A percentile compares a stretch with the other conserved stretches of the same genome.
Evolutionary conservation across 2,888 invertebrate genomes (phyloP).

Genomic region (Dolichomitus sp.): DNA sequence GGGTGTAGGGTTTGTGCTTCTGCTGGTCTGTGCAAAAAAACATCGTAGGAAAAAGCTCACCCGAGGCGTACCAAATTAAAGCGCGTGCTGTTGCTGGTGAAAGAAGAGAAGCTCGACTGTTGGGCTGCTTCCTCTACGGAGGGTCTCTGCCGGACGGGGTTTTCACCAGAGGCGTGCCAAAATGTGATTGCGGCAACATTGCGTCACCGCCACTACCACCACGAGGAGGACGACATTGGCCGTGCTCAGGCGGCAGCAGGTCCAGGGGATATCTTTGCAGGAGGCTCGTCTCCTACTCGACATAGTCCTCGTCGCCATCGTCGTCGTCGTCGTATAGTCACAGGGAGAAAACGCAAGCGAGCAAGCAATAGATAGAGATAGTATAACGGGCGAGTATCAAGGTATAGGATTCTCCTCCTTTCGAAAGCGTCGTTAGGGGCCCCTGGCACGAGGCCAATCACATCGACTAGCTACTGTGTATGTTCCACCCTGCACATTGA

Average conservation of each 20-base stretch:
- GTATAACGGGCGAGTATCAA: conserved; percentile 72
- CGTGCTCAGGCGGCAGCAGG: conserved; percentile 66
- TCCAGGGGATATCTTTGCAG: conserved; percentile 81
- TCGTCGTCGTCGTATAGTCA: conserved; percentile 47
- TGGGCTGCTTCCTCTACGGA: conserved; percentile 27
- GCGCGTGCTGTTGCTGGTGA: conserved; percentile 60
- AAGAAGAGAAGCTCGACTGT: conserved; percentile 38
- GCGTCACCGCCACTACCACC: conserved; percentile 79
- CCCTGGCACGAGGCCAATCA: conserved; percentile 84
- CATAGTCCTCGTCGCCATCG: conserved; percentile 67
- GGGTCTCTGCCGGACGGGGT: conserved; percentile 31
- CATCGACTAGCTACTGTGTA: conserved; percentile 84
- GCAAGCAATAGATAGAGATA: conserved; percentile 60
- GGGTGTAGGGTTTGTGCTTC: conserved; percentile 18
- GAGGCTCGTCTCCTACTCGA: conserved; percentile 71
- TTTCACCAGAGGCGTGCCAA: conserved; percentile 80
- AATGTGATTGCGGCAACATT: conserved; percentile 85
- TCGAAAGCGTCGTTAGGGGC: conserved; percentile 84
- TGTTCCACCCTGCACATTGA: conserved; percentile 73
- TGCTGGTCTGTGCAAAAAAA: conserved; percentile 36
- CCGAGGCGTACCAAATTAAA: conserved; percentile 62
- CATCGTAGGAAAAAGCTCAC: conserved; percentile 49
- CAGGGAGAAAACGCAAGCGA: conserved; percentile 51
- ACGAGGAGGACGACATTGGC: conserved; percentile 44
- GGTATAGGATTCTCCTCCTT: conserved; percentile 82